Evolutionary conservation across 2,113 vertebrate genomes (phyloP).

Genomic region (Barnardius zonarius): DNA sequence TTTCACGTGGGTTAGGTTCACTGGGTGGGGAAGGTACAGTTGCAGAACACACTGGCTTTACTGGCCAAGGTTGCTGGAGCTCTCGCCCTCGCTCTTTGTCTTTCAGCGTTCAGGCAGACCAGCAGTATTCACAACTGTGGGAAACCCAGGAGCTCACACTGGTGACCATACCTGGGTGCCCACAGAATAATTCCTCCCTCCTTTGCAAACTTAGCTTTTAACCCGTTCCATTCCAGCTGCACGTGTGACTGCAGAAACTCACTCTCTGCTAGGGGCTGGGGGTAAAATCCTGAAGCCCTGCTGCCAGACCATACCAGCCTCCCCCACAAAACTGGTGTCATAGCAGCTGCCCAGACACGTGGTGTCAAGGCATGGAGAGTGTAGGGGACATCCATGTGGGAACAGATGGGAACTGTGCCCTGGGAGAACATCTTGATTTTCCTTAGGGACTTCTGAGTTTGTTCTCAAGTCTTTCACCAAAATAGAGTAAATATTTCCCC

Average conservation of each 20-base stretch:
- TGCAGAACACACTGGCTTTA: neutral
- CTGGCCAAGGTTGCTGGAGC: neutral
- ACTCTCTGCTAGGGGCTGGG: neutral
- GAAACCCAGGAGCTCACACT: neutral
- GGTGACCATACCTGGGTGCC: neutral
- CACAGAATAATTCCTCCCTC: neutral
- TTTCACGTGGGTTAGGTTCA: neutral
- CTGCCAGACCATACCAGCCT: neutral
- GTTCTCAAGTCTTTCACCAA: neutral
- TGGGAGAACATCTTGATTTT: neutral
- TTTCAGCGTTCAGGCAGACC: neutral
- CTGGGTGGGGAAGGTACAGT: neutral
- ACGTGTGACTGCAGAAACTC: neutral
- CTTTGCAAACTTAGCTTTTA: slow-evolving; percentile 6
- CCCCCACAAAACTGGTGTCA: fast-evolving
- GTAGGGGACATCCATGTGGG: fast-evolving
- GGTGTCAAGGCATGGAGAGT: neutral
- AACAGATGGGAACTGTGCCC: neutral
- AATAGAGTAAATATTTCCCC: neutral
- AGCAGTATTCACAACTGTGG: neutral
- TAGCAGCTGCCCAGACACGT: neutral
- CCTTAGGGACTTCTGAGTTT: neutral
- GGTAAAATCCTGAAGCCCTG: neutral
- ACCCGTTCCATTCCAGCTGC: neutral
- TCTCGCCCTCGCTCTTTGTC: neutral